Percentiles rank a stretch among this genome's conserved stretches.
Evolutionary conservation across 2,888 invertebrate genomes (phyloP).

Genomic region (Cheilosia grossa): DNA sequence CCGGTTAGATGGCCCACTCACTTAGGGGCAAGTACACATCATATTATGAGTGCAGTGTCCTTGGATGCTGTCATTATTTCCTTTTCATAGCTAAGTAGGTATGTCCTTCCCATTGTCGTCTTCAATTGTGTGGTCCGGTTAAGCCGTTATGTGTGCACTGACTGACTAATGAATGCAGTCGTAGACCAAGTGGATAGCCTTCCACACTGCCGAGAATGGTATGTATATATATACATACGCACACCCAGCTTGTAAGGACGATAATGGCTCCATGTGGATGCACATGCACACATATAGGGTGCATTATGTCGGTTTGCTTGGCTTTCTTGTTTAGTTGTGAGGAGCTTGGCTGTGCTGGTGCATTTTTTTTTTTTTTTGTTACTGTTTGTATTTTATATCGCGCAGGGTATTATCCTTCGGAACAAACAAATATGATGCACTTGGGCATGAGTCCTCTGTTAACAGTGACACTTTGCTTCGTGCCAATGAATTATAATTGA

Average conservation of each 20-base stretch:
- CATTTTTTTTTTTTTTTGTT: too few relatives aligned
- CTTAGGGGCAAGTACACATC: slow-evolving; percentile 36
- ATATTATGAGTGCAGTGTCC: slow-evolving; percentile 15
- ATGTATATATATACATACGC: neutral
- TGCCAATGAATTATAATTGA: slow-evolving; percentile 67
- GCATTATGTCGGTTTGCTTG: slow-evolving; percentile 1
- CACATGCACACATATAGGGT: neutral
- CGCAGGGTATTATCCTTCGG: slow-evolving; percentile 22
- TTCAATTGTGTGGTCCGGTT: slow-evolving; percentile 55
- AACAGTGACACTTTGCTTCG: slow-evolving; percentile 37
- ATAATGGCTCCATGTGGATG: slow-evolving; percentile 11
- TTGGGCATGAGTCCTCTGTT: slow-evolving; percentile 34
- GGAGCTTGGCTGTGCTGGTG: neutral
- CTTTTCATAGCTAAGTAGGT: slow-evolving; percentile 42
- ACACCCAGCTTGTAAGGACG: slow-evolving; percentile 17
- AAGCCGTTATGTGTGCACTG: slow-evolving; percentile 63
- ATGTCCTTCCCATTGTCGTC: slow-evolving; percentile 53
- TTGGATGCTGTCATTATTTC: slow-evolving; percentile 20
- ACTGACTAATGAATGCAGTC: slow-evolving; percentile 73
- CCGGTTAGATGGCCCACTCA: slow-evolving; percentile 54
- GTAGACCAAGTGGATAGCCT: slow-evolving; percentile 69
- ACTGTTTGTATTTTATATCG: too few relatives aligned
- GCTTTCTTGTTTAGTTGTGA: slow-evolving; percentile 3
- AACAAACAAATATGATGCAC: slow-evolving; percentile 46
- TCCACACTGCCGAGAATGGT: slow-evolving; percentile 9